Evolutionary conservation across 2,113 vertebrate species (phyloP).

Genomic region (Channa maculata): DNA sequence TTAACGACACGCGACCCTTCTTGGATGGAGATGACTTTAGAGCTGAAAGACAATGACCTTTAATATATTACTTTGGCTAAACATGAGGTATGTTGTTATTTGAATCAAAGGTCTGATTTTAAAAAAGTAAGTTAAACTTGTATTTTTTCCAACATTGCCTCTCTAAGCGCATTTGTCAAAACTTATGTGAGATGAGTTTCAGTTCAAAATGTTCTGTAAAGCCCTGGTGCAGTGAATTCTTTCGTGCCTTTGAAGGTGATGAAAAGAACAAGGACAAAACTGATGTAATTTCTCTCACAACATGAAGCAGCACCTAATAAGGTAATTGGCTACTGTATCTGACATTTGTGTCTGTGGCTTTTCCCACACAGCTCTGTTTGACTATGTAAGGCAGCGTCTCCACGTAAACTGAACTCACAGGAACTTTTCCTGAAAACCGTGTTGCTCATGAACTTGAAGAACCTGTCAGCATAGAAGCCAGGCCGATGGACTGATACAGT

Average conservation of each 20-base stretch:
- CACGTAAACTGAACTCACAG: slow-evolving; percentile 85
- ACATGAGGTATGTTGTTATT: neutral
- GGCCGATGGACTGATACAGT: slow-evolving; percentile 97
- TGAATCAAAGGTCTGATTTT: neutral
- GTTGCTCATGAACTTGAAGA: slow-evolving; percentile 98
- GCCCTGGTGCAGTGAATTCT: neutral
- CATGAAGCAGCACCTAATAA: slow-evolving; percentile 55
- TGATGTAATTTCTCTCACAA: slow-evolving; percentile 5
- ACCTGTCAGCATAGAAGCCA: slow-evolving; percentile 96
- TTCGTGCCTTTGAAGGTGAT: neutral
- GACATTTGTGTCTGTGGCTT: slow-evolving; percentile 19
- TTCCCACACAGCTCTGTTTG: slow-evolving; percentile 35
- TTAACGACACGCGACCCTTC: slow-evolving; percentile 91
- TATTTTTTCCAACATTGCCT: neutral
- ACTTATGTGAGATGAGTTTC: neutral
- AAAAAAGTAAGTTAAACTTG: neutral
- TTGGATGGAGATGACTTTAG: slow-evolving; percentile 97
- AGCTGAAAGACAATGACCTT: slow-evolving; percentile 79
- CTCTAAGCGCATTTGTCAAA: neutral
- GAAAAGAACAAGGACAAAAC: slow-evolving; percentile 14
- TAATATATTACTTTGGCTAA: neutral
- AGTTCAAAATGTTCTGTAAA: neutral
- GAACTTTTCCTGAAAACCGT: slow-evolving; percentile 95
- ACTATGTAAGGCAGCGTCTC: slow-evolving; percentile 67
- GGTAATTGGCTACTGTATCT: slow-evolving; percentile 40